Percentiles rank a stretch among this genome's conserved stretches.
Conservation (phyloP, 2,888 invertebrate species). For the Tipula helvola region DNA sequence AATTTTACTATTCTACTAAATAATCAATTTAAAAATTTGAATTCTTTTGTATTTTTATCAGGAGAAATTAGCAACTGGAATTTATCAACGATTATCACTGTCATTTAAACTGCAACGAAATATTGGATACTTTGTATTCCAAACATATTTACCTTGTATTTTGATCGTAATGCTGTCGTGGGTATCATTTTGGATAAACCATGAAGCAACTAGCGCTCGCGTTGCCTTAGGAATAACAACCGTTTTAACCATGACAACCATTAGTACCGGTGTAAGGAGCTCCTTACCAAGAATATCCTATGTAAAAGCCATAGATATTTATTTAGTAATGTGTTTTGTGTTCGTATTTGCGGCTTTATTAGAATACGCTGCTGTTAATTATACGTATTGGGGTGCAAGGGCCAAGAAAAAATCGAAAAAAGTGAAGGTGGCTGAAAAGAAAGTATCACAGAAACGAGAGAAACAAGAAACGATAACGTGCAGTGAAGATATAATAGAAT, state of each 20-base stretch:
- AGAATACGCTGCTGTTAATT: constrained; percentile 96
- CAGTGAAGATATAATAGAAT: constrained; percentile 67
- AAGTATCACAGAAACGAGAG: constrained; percentile 17
- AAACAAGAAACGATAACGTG: constrained; percentile 22
- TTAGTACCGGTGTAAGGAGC: constrained; percentile 94
- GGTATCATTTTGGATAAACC: constrained; percentile 99
- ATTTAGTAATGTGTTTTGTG: constrained; percentile 96
- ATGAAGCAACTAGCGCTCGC: constrained; percentile 93
- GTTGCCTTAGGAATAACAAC: constrained; percentile 97
- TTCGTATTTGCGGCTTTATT: constrained; percentile 96
- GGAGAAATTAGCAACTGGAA: constrained; percentile 85
- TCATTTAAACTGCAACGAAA: constrained; percentile 89
- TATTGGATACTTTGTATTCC: constrained; percentile 96
- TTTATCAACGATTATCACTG: constrained; percentile 83
- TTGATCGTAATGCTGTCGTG: constrained; percentile 96
- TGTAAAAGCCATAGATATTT: constrained; percentile 98
- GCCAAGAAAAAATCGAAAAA: constrained; percentile 90
- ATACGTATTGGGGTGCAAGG: constrained; percentile 96
- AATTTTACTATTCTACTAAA: background rate
- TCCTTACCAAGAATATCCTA: constrained; percentile 94
- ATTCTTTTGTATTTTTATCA: constrained; percentile 20
- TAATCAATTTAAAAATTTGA: background rate
- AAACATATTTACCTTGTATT: constrained; percentile 93
- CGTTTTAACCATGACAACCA: constrained; percentile 97
- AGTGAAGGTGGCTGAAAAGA: constrained; percentile 53